phyloP scores from a whole-genome alignment of 2,888 invertebrate species.

The Sphaerophoria taeniata region DNA sequence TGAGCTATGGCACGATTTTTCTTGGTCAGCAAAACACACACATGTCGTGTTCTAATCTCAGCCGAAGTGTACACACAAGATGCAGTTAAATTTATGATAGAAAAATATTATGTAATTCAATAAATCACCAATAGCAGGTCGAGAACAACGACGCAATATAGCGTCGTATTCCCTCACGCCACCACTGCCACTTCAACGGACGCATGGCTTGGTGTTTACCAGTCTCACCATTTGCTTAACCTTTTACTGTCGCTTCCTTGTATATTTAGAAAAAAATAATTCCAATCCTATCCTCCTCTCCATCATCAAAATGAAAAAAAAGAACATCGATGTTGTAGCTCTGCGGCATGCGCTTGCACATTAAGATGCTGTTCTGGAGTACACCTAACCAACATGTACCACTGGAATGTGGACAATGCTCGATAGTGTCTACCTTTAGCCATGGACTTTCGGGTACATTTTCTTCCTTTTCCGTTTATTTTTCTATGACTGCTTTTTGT shows the following conservation, averaged over 20 bases:
- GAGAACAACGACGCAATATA: slow-evolving; percentile 5
- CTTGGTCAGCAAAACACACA: slow-evolving; percentile 13
- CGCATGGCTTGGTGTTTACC: background rate
- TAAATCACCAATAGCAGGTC: slow-evolving; percentile 69
- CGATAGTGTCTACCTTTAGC: slow-evolving; percentile 2
- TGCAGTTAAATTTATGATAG: slow-evolving; percentile 73
- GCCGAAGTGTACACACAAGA: slow-evolving; percentile 58
- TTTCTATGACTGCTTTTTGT: slow-evolving; percentile 22
- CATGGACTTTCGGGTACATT: slow-evolving; percentile 42
- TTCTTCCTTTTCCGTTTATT: slow-evolving; percentile 55
- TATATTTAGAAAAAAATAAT: slow-evolving; percentile 56
- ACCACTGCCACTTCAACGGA: background rate
- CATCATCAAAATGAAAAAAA: slow-evolving; percentile 30
- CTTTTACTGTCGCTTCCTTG: slow-evolving; percentile 67
- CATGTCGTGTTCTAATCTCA: slow-evolving; percentile 24
- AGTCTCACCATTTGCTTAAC: slow-evolving; percentile 58
- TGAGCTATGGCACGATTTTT: slow-evolving; percentile 17
- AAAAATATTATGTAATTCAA: slow-evolving; percentile 74
- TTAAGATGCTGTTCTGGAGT: background rate
- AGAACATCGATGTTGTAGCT: slow-evolving; percentile 3
- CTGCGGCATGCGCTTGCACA: background rate
- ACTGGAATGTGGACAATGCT: slow-evolving; percentile 59
- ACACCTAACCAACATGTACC: background rate
- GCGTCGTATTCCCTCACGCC: background rate
- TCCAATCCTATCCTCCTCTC: slow-evolving; percentile 47